These are phyloP conservation scores for Rattus rattus DNA, from an alignment of 2,113 vertebrate species.

Conservation along the genomic window DNA sequence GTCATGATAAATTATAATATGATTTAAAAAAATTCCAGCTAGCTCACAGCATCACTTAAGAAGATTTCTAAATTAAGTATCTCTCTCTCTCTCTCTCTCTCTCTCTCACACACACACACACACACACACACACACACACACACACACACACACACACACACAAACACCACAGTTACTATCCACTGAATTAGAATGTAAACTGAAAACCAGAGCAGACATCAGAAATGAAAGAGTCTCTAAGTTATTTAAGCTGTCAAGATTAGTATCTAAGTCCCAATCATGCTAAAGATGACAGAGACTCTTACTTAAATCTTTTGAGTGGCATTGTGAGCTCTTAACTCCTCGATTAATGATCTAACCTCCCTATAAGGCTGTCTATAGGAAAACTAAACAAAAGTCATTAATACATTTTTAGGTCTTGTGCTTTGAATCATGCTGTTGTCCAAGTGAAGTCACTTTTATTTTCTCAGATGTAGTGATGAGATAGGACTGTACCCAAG, in stretches of 20 bases:
- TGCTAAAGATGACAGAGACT: not conserved
- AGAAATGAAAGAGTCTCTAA: not conserved
- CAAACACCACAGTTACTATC: not conserved
- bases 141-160: not conserved
- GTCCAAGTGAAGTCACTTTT: too few relatives aligned
- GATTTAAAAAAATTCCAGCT: not conserved
- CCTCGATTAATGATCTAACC: not conserved
- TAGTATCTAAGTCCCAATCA: not conserved
- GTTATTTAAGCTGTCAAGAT: not conserved
- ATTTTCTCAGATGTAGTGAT: too few relatives aligned
- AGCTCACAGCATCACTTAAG: not conserved
- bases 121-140: not conserved
- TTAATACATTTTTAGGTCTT: not conserved
- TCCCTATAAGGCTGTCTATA: not conserved
- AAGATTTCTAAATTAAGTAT: not conserved
- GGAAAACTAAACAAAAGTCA: not conserved
- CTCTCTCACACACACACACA: not conserved
- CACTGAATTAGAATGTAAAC: not conserved
- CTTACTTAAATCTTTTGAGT: not conserved
- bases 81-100: too few relatives aligned
- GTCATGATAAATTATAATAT: not conserved
- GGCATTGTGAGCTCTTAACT: not conserved
- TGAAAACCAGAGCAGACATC: not conserved
- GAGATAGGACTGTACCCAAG: too few relatives aligned
- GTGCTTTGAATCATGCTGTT: not conserved